Percentiles rank a stretch among this genome's conserved stretches.
Conservation (phyloP, 2,888 invertebrate genomes). For the Agonopterix arenella region DNA sequence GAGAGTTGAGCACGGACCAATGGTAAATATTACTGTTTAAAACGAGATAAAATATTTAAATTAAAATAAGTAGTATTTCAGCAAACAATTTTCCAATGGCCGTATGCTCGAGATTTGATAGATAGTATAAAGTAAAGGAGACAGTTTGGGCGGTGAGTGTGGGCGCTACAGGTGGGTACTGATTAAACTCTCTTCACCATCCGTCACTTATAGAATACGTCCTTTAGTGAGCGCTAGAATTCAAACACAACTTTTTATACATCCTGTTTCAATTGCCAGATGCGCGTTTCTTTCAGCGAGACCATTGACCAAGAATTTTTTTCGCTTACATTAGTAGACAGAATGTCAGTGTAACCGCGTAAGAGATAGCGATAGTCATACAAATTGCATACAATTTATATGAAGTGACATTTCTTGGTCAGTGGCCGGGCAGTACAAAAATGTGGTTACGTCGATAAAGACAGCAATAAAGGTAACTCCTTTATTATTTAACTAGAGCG, state of each 20-base stretch:
- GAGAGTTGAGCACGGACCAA: conserved; percentile 39
- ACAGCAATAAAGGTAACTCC: too few relatives aligned
- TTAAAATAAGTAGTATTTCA: background rate
- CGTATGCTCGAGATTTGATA: conserved; percentile 22
- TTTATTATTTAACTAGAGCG: too few relatives aligned
- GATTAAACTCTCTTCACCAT: conserved; percentile 61
- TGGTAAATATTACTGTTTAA: conserved; percentile 17
- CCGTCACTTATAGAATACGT: conserved; percentile 64
- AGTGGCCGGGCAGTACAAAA: too few relatives aligned
- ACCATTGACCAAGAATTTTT: too few relatives aligned
- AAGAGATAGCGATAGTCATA: too few relatives aligned
- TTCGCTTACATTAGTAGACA: too few relatives aligned
- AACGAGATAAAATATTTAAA: background rate
- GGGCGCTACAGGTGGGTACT: conserved; percentile 56
- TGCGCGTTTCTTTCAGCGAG: too few relatives aligned
- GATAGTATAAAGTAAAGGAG: conserved; percentile 40
- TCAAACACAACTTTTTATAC: conserved; percentile 43
- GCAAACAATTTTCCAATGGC: background rate
- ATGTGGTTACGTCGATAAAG: too few relatives aligned
- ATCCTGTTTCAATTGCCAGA: background rate
- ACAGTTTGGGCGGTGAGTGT: conserved; percentile 26
- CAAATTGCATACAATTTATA: too few relatives aligned
- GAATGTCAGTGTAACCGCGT: too few relatives aligned
- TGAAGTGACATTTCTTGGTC: too few relatives aligned
- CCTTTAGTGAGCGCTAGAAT: conserved; percentile 73